Percentiles rank a stretch among this genome's conserved stretches.
phyloP scores from a whole-genome alignment of 2,888 invertebrate species.

The Calameuta filiformis region DNA sequence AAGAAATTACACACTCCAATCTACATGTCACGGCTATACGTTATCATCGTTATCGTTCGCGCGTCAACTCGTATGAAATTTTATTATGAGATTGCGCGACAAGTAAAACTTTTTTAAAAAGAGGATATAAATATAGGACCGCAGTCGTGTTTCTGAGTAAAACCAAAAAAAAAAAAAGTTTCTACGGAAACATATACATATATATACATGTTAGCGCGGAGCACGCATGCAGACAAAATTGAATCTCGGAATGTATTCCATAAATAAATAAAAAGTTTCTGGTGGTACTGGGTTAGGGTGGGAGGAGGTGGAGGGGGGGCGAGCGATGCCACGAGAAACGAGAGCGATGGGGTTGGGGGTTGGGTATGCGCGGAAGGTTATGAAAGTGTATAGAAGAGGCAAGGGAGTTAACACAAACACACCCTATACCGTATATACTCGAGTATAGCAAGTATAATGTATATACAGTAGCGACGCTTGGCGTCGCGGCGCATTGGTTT shows the following conservation, averaged over 20 bases:
- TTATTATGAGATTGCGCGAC: background rate
- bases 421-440: background rate
- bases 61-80: background rate
- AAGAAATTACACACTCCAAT: background rate
- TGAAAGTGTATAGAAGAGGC: background rate
- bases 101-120: background rate
- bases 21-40: background rate
- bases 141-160: background rate
- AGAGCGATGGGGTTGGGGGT: background rate
- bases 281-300: slow-evolving; percentile 47
- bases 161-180: background rate
- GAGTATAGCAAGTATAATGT: background rate
- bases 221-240: slow-evolving; percentile 34
- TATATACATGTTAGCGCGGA: background rate
- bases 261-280: slow-evolving; percentile 48
- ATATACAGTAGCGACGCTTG: background rate
- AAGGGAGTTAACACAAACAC: background rate
- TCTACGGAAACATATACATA: background rate
- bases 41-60: background rate
- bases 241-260: slow-evolving; percentile 47
- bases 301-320: slow-evolving; percentile 60
- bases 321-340: slow-evolving; percentile 34
- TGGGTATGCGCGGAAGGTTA: background rate
- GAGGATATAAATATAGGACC: background rate
- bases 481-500: slow-evolving; percentile 1